These are phyloP conservation scores for Heliornis fulica DNA, from an alignment of 2,113 vertebrate species.

Conservation along the genomic window DNA sequence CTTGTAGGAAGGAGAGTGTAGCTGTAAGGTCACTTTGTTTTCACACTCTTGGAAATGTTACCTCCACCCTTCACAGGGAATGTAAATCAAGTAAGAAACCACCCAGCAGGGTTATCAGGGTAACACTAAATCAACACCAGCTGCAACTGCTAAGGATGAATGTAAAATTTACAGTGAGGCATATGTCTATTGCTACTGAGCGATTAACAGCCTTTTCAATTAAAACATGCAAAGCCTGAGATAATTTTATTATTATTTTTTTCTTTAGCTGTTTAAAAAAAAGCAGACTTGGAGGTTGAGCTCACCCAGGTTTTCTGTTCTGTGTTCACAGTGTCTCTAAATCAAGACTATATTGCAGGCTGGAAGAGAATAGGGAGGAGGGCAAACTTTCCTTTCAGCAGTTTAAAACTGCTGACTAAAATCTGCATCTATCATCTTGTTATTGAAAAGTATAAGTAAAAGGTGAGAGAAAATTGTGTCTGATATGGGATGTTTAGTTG, in stretches of 20 bases:
- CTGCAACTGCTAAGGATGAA: slow-evolving; percentile 26
- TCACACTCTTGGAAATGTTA: slow-evolving; percentile 30
- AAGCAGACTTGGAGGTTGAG: neutral
- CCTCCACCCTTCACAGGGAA: slow-evolving; percentile 35
- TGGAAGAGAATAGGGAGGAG: neutral
- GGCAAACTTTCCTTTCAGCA: slow-evolving; percentile 42
- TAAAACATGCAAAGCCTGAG: neutral
- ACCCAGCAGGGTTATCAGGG: slow-evolving; percentile 61
- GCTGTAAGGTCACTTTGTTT: slow-evolving; percentile 61
- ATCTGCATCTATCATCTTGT: slow-evolving; percentile 39
- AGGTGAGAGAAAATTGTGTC: slow-evolving; percentile 60
- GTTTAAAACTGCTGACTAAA: slow-evolving; percentile 55
- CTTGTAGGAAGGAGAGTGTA: neutral
- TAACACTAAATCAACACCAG: slow-evolving; percentile 60
- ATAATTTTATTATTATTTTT: neutral
- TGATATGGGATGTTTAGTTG: slow-evolving; percentile 50
- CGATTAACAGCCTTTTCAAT: slow-evolving; percentile 15
- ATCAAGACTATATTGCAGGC: neutral
- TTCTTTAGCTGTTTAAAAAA: neutral
- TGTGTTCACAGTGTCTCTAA: neutral
- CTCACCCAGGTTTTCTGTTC: neutral
- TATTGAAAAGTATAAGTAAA: slow-evolving; percentile 56
- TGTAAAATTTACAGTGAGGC: slow-evolving; percentile 44
- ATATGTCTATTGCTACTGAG: slow-evolving; percentile 12
- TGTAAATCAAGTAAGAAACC: slow-evolving; percentile 55